Base-by-base conservation (phyloP, 2,113 vertebrate species). In the Aspidoscelis tigris region DNA sequence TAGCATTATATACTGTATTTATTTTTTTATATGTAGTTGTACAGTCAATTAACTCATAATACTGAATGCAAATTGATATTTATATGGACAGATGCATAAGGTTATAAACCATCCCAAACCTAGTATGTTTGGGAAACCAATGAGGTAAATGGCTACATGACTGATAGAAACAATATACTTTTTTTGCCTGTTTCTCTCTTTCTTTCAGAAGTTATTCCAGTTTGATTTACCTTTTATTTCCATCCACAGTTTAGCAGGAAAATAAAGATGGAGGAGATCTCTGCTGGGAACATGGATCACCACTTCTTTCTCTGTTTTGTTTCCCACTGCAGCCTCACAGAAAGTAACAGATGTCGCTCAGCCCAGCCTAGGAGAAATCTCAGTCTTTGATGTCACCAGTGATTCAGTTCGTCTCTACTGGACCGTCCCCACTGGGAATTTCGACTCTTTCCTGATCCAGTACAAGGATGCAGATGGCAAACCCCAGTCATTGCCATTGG, bases 391-490 rank as follows among this genome's bases (percentile, higher is more conserved):
- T 3, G 21, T 82, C 44, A 47, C 79, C 10, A 47, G 26, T 3
- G 53, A 53, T 64, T 85, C 82, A 7, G 41, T 65, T 39, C 18
- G 50, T 7, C 84, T 80, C 58, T n/a, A 47, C 68, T 89, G 44
- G 24, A 83, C 77, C 2, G 20, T 81, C 75, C 78, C 24, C 2
- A 70, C 71, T 41, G 91, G 92, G 26, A 72, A 12, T 47, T 94
- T 95, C 21, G 90, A 93, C 47, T 86, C 87, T 18, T 94, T 91
- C 79, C 70, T 86, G 5, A 9, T 95, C 7, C 89, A 94, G 55
- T 94, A 92, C 86, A 93, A 92, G 66, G 90, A 87, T 65, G 73
- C 83, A 0, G 86, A 87, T 3, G 93, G 92, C 11, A 84, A 79
- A 26, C 76, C 87, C 47, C 89, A 92, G 80, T 64, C 80, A 1